Evolutionary conservation across 2,797 vertebrate species (phyloP), one percentile per base, ranked within the genome.

Genomic region (Hafferia zeledoni): DNA sequence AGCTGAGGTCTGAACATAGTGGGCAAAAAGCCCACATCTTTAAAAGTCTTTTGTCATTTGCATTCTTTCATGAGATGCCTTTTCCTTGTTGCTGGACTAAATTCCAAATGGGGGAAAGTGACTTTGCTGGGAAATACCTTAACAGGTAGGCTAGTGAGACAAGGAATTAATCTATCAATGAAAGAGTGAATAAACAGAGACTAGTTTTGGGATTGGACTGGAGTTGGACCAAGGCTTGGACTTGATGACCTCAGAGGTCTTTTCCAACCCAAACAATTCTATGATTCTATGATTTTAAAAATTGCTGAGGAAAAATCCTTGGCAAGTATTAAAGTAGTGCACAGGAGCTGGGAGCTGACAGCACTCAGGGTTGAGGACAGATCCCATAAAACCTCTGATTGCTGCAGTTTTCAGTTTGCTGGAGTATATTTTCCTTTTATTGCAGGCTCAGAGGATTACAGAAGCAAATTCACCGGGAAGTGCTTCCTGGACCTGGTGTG

Each of bases 401-500:
- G 50, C 68, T 88, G 39, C 64, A 18, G 52, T 47, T 91, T 56
- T 47, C 92, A 80, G 30, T 86, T 96, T 83, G 88, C 43, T 30
- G 78, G 50, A 80, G 70, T 63, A 10, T 64, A 37, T 93, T 98
- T 93, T 92, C 94, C 50, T 80, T 90, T 90, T 78, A 20, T 93
- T 89, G 27, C 97, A 99, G 99, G 99, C 96, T 98, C 99, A 28
- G 99, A 99, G 93, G 99, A 99, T 93, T 99, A 99, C 92, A 98
- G 99, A 50, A 99, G 98, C 93, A 98, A 99, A 67, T 98, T 99
- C 90, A 99, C 98, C 3, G 98, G 99, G 3, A 99, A 99, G 43
- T 99, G 99, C 91, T 99, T 99, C 98, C 98, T 99, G 98, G 99
- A 99, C 92, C 98, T 99, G 13, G 98, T 99, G 33, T 99, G 99